Evolutionary conservation across 1,140 invertebrate genomes (phyloP).

Genomic region (Drosophila parabipectinata): DNA sequence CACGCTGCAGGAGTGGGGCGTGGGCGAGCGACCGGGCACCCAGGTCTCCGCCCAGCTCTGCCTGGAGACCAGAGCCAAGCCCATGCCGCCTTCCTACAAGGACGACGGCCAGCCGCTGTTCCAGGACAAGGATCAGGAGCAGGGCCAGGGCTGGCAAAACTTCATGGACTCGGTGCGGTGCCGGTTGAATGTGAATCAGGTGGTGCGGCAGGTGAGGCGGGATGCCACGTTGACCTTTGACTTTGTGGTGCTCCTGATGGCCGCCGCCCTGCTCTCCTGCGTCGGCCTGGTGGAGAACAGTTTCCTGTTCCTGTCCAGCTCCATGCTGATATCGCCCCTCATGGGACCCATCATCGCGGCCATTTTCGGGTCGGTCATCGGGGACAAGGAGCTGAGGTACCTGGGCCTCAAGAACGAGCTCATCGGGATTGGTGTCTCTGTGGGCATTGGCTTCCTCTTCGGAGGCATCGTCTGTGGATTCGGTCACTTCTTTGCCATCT

Average conservation of each 20-base stretch:
- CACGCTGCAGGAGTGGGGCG: slow-evolving; percentile 76
- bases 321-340: slow-evolving; percentile 91
- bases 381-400: slow-evolving; percentile 86
- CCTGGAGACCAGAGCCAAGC: slow-evolving; percentile 48
- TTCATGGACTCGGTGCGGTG: slow-evolving; percentile 87
- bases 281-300: slow-evolving; percentile 92
- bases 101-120: not conserved
- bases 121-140: not conserved
- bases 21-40: slow-evolving; percentile 79
- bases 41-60: slow-evolving; percentile 81
- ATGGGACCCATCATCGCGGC: slow-evolving; percentile 91
- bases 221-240: slow-evolving; percentile 89
- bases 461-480: slow-evolving; percentile 86
- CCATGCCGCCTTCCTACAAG: too few species aligned
- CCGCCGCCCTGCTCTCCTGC: slow-evolving; percentile 87
- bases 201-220: slow-evolving; percentile 87
- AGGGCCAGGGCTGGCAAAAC: slow-evolving; percentile 84
- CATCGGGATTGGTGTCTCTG: slow-evolving; percentile 86
- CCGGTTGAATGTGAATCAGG: slow-evolving; percentile 89
- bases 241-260: slow-evolving; percentile 87
- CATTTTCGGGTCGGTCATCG: slow-evolving; percentile 89
- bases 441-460: slow-evolving; percentile 87
- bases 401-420: slow-evolving; percentile 87
- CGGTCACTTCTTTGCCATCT: slow-evolving; percentile 85
- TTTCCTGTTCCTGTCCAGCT: slow-evolving; percentile 89